These are phyloP conservation scores for Grapholita molesta DNA, from an alignment of 1,140 invertebrate species.

Conservation along the genomic window DNA sequence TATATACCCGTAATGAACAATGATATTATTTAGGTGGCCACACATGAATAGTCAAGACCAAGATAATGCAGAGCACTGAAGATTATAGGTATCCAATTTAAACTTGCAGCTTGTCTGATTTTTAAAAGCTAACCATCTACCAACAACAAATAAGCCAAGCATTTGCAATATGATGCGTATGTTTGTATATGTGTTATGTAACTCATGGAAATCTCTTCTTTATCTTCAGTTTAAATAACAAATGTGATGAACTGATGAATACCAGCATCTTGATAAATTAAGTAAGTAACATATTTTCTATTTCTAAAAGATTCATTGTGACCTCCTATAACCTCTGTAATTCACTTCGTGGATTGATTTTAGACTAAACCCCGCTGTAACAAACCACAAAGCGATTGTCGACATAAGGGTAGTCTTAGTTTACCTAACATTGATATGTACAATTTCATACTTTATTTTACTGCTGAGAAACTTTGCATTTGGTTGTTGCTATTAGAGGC, in stretches of 20 bases:
- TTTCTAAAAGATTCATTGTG: conserved; percentile 5
- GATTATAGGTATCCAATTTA: background rate
- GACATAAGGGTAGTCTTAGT: conserved; percentile 6
- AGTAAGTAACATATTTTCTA: background rate
- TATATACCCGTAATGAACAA: conserved; percentile 7
- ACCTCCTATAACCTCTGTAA: too few species aligned
- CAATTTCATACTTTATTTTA: conserved; percentile 55
- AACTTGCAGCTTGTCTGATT: background rate
- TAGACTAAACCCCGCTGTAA: too few species aligned
- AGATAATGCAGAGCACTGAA: too few species aligned
- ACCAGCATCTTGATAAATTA: background rate
- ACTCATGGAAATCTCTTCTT: background rate
- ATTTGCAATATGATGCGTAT: too few species aligned
- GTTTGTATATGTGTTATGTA: background rate
- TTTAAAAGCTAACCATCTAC: too few species aligned
- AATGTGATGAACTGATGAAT: background rate
- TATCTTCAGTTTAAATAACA: background rate
- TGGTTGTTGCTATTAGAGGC: conserved; percentile 89
- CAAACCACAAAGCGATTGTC: too few species aligned
- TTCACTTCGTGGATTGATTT: too few species aligned
- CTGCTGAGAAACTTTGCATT: conserved; percentile 75
- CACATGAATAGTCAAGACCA: background rate
- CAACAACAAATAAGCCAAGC: too few species aligned
- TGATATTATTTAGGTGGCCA: background rate
- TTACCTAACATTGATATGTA: conserved; percentile 20